Base-by-base conservation (phyloP, 2,888 invertebrate genomes). In the Cheilosia soror region DNA sequence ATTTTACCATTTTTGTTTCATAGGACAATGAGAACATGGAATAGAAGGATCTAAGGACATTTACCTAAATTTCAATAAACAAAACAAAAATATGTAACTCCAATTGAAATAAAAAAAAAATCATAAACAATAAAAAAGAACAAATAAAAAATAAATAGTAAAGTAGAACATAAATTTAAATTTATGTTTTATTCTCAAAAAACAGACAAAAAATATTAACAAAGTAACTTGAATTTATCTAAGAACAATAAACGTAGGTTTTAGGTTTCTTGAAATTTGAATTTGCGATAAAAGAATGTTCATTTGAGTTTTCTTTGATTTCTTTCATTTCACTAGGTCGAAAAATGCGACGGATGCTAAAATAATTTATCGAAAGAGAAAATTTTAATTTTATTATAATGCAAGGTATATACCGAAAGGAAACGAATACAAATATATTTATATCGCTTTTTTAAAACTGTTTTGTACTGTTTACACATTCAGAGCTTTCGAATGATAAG, bases 241-340 rank as follows among this genome's bases (percentile, higher is more conserved):
- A 79, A 25, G 63, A 87, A 80, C 44, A 72, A 83, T 83, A 53
- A 80, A 76, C 57, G 53, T 69, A 65, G 63, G n/a, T 53, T 60
- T n/a, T n/a, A n/a, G n/a, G n/a, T n/a, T 53, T 77, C 63, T 83
- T 87, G 49, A 76, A 71, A 80, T 83, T 87, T 66, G 51, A 72
- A 72, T 75, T 79, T 83, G 51, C 57, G 73, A 42, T 65, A 42
- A 65, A 27, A 78, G 37, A 81, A 69, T 73, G 25, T 37, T 77
- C 47, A 58, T 75, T 58, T 55, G 47, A 29, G 65, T 63, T 53
- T 60, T 51, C 27, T 57, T 66, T 40, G 37, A n/a, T 33, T 20
- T 78, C 63, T 49, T 42, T 37, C 44, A 44, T 65, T 75, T 75
- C 47, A 73, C 40, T 57, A 62, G 66, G 20, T 87, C 69, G 66